phyloP scores from a whole-genome alignment of 1,140 invertebrate genomes.

The Drosophila chauvacae region DNA sequence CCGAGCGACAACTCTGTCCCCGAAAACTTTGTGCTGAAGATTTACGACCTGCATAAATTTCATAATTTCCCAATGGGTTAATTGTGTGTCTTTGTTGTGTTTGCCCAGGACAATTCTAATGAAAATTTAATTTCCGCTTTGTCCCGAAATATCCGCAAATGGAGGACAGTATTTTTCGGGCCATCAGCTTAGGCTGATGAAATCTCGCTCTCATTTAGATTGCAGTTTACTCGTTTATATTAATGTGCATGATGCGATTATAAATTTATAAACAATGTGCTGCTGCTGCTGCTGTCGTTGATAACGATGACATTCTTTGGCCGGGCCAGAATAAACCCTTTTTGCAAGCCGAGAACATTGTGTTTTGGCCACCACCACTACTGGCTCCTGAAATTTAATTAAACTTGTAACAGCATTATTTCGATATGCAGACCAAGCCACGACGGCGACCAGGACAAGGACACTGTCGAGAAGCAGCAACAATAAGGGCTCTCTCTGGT shows the following conservation, averaged over 20 bases:
- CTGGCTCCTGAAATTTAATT: slow-evolving; percentile 54
- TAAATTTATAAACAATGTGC: slow-evolving; percentile 9
- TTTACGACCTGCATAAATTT: slow-evolving; percentile 52
- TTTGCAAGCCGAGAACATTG: slow-evolving; percentile 12
- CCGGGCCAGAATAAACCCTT: slow-evolving; percentile 20
- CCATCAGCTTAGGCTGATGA: slow-evolving; percentile 10
- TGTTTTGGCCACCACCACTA: slow-evolving; percentile 31
- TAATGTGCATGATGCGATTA: slow-evolving; percentile 9
- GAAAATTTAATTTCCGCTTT: slow-evolving; percentile 56
- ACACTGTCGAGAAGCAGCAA: slow-evolving; percentile 19
- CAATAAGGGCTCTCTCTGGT: slow-evolving; percentile 34
- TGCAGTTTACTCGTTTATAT: slow-evolving; percentile 12
- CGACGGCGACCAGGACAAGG: slow-evolving; percentile 29
- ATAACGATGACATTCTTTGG: slow-evolving; percentile 5
- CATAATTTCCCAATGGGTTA: slow-evolving; percentile 48
- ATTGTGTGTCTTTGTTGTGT: slow-evolving; percentile 33
- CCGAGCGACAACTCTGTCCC: slow-evolving; percentile 26
- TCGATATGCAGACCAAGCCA: slow-evolving; percentile 53
- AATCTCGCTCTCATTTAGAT: slow-evolving; percentile 18
- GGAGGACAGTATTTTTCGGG: slow-evolving; percentile 14
- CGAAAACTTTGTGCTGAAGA: slow-evolving; percentile 26
- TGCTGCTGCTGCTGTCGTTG: slow-evolving; percentile 14
- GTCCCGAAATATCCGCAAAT: slow-evolving; percentile 7
- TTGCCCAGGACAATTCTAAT: slow-evolving; percentile 42
- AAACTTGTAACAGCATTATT: slow-evolving; percentile 66